A percentile compares a stretch with the other conserved stretches of the same genome.
Conservation (phyloP, 2,113 vertebrate species). For the Macquaria ambigua region DNA sequence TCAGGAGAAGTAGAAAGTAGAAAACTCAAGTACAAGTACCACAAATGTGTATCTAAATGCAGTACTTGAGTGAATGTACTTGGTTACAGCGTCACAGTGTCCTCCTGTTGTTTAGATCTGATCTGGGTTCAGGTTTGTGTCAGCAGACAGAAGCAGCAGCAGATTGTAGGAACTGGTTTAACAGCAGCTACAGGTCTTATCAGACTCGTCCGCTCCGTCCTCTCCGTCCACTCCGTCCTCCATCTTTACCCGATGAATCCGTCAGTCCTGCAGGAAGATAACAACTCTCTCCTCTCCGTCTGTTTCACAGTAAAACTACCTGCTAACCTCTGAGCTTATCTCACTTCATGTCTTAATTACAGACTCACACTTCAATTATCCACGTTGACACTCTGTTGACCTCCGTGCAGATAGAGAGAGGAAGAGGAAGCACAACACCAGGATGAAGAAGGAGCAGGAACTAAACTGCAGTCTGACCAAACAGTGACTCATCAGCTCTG, state of each 20-base stretch:
- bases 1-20: too few species aligned
- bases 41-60: too few species aligned
- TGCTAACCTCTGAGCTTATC: constrained; percentile 3
- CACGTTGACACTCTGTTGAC: background rate
- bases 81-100: too few species aligned
- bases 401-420: background rate
- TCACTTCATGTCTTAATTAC: constrained; percentile 11
- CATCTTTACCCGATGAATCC: background rate
- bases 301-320: background rate
- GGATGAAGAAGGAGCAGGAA: background rate
- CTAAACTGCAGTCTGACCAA: too few species aligned
- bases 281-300: background rate
- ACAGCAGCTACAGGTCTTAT: background rate
- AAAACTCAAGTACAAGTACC: too few species aligned
- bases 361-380: background rate
- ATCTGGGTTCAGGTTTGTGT: background rate
- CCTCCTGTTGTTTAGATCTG: background rate
- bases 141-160: background rate
- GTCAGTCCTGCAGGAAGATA: background rate
- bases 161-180: background rate
- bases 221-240: background rate
- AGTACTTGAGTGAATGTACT: too few species aligned
- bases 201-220: background rate
- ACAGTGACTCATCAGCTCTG: too few species aligned
- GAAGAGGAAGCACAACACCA: background rate